Percentiles rank a stretch among this genome's conserved stretches.
Evolutionary conservation across 2,113 vertebrate genomes (phyloP).

Genomic region (Nerophis lumbriciformis): DNA sequence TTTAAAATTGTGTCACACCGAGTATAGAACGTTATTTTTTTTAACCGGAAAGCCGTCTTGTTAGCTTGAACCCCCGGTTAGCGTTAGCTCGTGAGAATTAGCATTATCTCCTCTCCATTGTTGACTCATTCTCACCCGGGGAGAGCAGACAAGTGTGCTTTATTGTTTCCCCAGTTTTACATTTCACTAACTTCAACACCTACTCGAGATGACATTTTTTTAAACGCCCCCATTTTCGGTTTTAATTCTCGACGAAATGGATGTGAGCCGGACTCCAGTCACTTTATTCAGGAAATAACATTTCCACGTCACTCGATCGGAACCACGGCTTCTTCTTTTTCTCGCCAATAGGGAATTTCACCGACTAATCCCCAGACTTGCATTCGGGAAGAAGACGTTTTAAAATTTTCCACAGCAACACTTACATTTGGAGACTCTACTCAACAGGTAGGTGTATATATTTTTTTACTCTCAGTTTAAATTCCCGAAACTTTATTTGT

Average conservation of each 20-base stretch:
- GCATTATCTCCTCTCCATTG: constrained; percentile 2
- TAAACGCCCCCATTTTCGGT: neutral
- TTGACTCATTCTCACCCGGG: neutral
- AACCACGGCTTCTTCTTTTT: constrained; percentile 10
- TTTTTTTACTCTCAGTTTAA: too few species aligned
- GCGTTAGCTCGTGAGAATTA: constrained; percentile 31
- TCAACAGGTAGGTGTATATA: constrained; percentile 48
- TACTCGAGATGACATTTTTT: neutral
- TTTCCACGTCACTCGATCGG: neutral
- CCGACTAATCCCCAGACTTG: neutral
- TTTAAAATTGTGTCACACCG: neutral
- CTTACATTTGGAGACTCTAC: neutral
- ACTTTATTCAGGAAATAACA: constrained; percentile 38
- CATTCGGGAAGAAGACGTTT: neutral
- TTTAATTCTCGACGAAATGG: constrained; percentile 31
- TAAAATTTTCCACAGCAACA: neutral
- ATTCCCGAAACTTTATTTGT: too few species aligned
- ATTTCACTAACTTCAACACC: neutral
- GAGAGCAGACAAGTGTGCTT: neutral
- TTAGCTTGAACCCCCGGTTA: constrained; percentile 43
- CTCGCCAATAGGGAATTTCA: constrained; percentile 29
- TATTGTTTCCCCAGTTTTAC: neutral
- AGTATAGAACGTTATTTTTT: neutral
- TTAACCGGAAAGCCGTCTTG: constrained; percentile 20
- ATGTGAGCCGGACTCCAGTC: constrained; percentile 40